phyloP scores from a whole-genome alignment of 2,888 invertebrate genomes.

The Agrotis clavis region DNA sequence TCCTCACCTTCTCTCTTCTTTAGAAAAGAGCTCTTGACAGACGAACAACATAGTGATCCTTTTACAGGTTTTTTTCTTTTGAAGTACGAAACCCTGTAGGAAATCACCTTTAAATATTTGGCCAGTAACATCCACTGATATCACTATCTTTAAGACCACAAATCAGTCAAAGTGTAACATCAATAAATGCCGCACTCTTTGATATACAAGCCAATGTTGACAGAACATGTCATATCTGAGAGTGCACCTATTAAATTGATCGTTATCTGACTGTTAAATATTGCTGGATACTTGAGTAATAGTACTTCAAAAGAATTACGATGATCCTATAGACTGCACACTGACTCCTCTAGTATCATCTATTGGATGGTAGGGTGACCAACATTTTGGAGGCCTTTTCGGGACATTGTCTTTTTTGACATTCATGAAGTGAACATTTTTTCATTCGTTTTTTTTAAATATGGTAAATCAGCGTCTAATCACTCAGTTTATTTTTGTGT shows the following conservation, averaged over 20 bases:
- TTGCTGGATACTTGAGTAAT: conserved; percentile 15
- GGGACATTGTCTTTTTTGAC: background rate
- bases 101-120: too few relatives aligned
- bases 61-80: too few relatives aligned
- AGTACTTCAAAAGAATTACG: conserved; percentile 35
- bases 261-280: conserved; percentile 31
- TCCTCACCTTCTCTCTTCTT: too few relatives aligned
- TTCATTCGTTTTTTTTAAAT: background rate
- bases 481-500: too few relatives aligned
- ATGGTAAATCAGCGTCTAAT: too few relatives aligned
- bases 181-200: conserved; percentile 4
- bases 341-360: conserved; percentile 8
- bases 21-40: too few relatives aligned
- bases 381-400: background rate
- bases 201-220: conserved; percentile 4
- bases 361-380: conserved; percentile 17
- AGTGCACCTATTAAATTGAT: conserved; percentile 25
- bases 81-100: too few relatives aligned
- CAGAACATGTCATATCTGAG: background rate
- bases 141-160: too few relatives aligned
- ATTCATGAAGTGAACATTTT: background rate
- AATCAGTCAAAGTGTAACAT: background rate
- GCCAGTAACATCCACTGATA: too few relatives aligned
- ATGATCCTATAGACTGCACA: background rate
- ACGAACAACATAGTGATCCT: too few relatives aligned